Evolutionary conservation across 2,797 vertebrate species (phyloP), one percentile per base, ranked within the genome.

Genomic region (Tolypeutes matacus): DNA sequence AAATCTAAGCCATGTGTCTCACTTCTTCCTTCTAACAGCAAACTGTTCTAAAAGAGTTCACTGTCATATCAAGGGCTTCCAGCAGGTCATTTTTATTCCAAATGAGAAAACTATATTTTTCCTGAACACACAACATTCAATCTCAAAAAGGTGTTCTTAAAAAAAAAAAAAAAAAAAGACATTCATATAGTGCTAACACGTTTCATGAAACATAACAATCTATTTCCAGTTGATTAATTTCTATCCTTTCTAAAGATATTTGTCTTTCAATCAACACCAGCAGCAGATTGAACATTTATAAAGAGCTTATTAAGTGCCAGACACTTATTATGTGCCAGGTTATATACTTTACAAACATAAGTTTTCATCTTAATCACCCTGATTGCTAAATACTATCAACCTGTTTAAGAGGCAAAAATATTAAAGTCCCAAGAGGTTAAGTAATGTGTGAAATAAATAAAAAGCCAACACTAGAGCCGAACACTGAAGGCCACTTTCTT

Each of bases 1-100:
- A 96, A 97, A 97, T 96, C 87, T 77, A 97, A 97, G 95, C 93
- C 97, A 94, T 96, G 95, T 97, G 96, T 95, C 84, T 95, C 12
- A 85, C 76, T 94, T 87, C 77, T 96, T 82, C 58, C 83, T 31
- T 83, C 89, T 91, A 91, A 96, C 10, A 95, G 94, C 75, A 88
- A 93, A 87, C 42, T 94, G 36, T 93, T 97, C 58, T 96, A 25
- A 94, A 96, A 91, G 72, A 84, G 25, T 72, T 91, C 51, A 46
- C 76, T 91, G 76, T 86, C 84, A 49, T 89, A 84, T 90, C 91
- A 96, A 97, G 91, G 77, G 92, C 67, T 80, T 93, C 29, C 31
- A 76, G 31, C 84, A 94, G 73, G 73, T 64, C 77, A 72, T 92
- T 90, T 92, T 94, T 87, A 87, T 96, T 82, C 18, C 46, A 84